phyloP scores from a whole-genome alignment of 2,888 invertebrate genomes.

The Blastobasis lacticolella region DNA sequence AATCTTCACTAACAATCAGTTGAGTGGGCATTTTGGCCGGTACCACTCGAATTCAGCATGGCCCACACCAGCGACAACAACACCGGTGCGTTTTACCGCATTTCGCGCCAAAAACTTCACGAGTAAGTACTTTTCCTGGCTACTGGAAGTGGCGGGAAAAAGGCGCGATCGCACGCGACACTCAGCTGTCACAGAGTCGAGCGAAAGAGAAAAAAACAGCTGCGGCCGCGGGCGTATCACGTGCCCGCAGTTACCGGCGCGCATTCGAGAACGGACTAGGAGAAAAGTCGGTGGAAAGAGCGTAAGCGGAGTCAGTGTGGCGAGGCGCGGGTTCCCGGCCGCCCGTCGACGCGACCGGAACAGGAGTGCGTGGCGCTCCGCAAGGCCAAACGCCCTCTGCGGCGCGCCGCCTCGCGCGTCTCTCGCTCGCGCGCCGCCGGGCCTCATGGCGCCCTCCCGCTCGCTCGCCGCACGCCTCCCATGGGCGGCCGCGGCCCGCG shows the following conservation, averaged over 20 bases:
- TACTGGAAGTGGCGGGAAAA: constrained; percentile 58
- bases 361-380: constrained; percentile 67
- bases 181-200: constrained; percentile 57
- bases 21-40: constrained; percentile 38
- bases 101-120: constrained; percentile 69
- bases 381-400: constrained; percentile 71
- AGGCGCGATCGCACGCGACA: constrained; percentile 59
- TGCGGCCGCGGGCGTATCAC: constrained; percentile 63
- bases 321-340: constrained; percentile 68
- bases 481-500: constrained; percentile 73
- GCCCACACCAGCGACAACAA: constrained; percentile 19
- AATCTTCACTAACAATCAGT: constrained; percentile 48
- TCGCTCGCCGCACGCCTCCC: constrained; percentile 66
- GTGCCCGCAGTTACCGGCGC: constrained; percentile 66
- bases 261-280: constrained; percentile 64
- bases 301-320: constrained; percentile 57
- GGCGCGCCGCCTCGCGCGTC: constrained; percentile 72
- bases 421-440: constrained; percentile 43
- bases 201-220: constrained; percentile 65
- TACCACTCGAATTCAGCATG: constrained; percentile 37
- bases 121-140: constrained; percentile 24
- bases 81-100: constrained; percentile 23
- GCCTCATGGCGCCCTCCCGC: constrained; percentile 39
- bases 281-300: constrained; percentile 55
- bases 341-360: constrained; percentile 73